Evolutionary conservation across 2,888 invertebrate species (phyloP), one percentile per base, ranked within the genome.

Genomic region (Euzophera pinguis): DNA sequence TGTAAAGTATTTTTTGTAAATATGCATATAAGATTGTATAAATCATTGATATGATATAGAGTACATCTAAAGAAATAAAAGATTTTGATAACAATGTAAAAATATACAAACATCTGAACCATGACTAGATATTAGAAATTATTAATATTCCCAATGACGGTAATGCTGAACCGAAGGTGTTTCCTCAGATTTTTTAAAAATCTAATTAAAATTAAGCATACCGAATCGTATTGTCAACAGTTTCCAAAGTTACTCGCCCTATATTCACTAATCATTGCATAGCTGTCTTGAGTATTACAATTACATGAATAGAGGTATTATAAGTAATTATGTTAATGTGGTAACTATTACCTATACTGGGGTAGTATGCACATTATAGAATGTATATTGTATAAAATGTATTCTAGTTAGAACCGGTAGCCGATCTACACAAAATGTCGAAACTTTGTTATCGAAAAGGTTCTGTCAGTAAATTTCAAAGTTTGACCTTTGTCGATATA

Each of bases 241-340:
- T 87, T 85, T 76, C 78, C 68, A 80, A 78, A 71, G 6, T 63
- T 73, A 80, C 89, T 89, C 89, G 89, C 89, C 89, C 89, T 88
- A 87, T 76, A 67, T 78, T 71, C 71, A 79, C 65, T 70, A 71
- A 73, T 66, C 71, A 70, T 71, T 75, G 75, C 66, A 71, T 75
- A 72, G 66, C 69, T 61, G 57, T 60, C 59, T 37, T 75, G 84
- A 84, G 84, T 84, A 84, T 85, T 83, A 67, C 69, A 67, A 66
- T 65, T 61, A 71, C 65, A 69, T 59, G 57, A 64, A 65, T 50
- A 55, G 22, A 22, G 22, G 22, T 22, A 22, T 22, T 22, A 22
- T 22, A 22, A 22, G 22, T 22, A 22, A 16, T 59, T 65, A 69
- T 58, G 61, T 71, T 73, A 71, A 67, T 67, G 63, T 69, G 77